A percentile compares a stretch with the other conserved stretches of the same genome.
Evolutionary conservation across 2,888 invertebrate species (phyloP).

Genomic region (Sussaba pulchella): DNA sequence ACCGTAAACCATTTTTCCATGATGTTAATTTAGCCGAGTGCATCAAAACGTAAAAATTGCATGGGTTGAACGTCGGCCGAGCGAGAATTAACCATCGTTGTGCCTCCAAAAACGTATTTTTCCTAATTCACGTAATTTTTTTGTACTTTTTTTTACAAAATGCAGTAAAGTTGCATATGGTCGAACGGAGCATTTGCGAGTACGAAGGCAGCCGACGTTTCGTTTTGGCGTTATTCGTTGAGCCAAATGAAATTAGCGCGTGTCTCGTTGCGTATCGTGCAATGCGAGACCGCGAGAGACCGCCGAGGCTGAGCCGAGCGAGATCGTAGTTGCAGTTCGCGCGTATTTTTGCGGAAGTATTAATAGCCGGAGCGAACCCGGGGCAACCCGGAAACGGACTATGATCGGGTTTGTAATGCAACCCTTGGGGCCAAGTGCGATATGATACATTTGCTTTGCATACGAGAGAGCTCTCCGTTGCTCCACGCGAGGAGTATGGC

Average conservation of each 20-base stretch:
- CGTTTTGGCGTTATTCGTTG: constrained; percentile 60
- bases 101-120: no score
- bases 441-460: constrained; percentile 82
- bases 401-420: constrained; percentile 82
- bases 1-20: constrained; percentile 43
- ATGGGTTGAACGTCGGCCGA: constrained; percentile 14
- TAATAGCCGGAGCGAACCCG: constrained; percentile 78
- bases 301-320: constrained; percentile 69
- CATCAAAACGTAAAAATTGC: constrained; percentile 31
- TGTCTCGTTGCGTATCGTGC: no score
- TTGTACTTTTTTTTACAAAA: constrained; percentile 15
- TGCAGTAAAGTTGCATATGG: constrained; percentile 19
- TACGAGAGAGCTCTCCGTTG: constrained; percentile 74
- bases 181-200: constrained; percentile 10
- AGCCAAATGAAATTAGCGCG: constrained; percentile 79
- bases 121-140: no score
- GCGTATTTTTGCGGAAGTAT: constrained; percentile 79
- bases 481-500: constrained; percentile 53
- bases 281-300: no score
- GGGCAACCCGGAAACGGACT: constrained; percentile 77
- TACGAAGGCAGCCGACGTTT: constrained; percentile 50
- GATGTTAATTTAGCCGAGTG: constrained; percentile 61
- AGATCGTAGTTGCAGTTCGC: constrained; percentile 69
- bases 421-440: constrained; percentile 81
- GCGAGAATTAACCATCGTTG: constrained; percentile 47